Evolutionary conservation across 2,797 vertebrate genomes (phyloP).

Genomic region (Sebastes glaucus): DNA sequence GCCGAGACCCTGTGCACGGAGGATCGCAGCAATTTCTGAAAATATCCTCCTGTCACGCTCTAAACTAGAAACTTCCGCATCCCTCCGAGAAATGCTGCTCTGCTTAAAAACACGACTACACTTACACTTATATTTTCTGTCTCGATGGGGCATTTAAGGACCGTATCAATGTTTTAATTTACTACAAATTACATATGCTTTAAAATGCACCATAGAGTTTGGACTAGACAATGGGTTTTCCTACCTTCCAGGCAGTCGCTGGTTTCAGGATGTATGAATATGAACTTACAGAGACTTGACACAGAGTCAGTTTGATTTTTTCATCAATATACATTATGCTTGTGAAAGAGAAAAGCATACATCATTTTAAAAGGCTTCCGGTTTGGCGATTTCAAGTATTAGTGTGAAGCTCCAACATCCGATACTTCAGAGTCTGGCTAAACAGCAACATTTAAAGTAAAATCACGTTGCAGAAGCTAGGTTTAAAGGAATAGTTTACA

Average conservation of each 20-base stretch:
- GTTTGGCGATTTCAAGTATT: not conserved
- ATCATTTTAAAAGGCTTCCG: not conserved
- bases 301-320: not conserved
- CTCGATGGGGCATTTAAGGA: not conserved
- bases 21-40: conserved; percentile 14
- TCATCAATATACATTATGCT: not conserved
- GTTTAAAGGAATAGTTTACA: not conserved
- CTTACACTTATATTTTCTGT: not conserved
- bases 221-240: not conserved
- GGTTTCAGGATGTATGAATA: not conserved
- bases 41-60: conserved; percentile 16
- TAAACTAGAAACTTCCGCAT: conserved; percentile 3
- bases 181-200: not conserved
- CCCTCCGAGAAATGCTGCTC: not conserved
- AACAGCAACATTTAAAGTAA: not conserved
- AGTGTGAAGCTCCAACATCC: not conserved
- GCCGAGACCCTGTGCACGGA: conserved; percentile 20
- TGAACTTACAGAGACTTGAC: not conserved
- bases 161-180: not conserved
- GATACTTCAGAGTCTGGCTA: not conserved
- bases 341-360: not conserved
- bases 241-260: not conserved
- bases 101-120: not conserved
- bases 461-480: not conserved
- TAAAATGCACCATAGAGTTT: not conserved